A percentile compares a stretch with the other conserved stretches of the same genome.
phyloP scores from a whole-genome alignment of 2,888 invertebrate genomes.

The Schrankia costaestrigalis region DNA sequence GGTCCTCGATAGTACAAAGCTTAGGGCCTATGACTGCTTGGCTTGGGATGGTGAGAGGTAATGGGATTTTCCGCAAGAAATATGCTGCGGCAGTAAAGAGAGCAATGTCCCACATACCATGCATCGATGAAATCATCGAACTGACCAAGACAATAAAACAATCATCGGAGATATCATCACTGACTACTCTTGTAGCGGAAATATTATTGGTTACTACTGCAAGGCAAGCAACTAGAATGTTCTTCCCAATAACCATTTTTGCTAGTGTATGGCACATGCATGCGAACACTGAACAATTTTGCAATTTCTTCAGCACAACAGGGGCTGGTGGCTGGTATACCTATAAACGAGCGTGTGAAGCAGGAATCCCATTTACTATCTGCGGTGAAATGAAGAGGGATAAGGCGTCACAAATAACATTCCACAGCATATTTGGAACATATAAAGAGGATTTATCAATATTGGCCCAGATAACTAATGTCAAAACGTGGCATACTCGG shows the following conservation, averaged over 20 bases:
- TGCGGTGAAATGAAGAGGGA: conserved; percentile 15
- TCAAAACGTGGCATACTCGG: too few relatives aligned
- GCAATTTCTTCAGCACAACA: conserved; percentile 23
- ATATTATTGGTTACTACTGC: too few relatives aligned
- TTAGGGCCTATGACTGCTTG: neutral
- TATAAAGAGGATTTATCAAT: too few relatives aligned
- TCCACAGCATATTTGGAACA: conserved; percentile 26
- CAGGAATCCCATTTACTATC: conserved; percentile 1
- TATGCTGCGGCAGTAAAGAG: too few relatives aligned
- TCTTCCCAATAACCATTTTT: conserved; percentile 13
- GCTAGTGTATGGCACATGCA: neutral
- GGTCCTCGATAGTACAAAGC: too few relatives aligned
- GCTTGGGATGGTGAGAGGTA: neutral
- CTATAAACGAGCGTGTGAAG: conserved; percentile 13
- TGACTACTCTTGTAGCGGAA: too few relatives aligned
- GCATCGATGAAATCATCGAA: too few relatives aligned
- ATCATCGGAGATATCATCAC: too few relatives aligned
- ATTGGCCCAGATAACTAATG: too few relatives aligned
- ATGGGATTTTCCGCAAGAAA: neutral
- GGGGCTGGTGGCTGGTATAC: conserved; percentile 24
- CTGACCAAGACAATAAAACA: too few relatives aligned
- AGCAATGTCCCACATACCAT: too few relatives aligned
- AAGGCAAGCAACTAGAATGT: neutral
- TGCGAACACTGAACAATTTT: conserved; percentile 1
- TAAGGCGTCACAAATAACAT: conserved; percentile 20